A percentile compares a stretch with the other conserved stretches of the same genome.
Conservation (phyloP, 2,113 vertebrate genomes). For the Cryptotis parvus region DNA sequence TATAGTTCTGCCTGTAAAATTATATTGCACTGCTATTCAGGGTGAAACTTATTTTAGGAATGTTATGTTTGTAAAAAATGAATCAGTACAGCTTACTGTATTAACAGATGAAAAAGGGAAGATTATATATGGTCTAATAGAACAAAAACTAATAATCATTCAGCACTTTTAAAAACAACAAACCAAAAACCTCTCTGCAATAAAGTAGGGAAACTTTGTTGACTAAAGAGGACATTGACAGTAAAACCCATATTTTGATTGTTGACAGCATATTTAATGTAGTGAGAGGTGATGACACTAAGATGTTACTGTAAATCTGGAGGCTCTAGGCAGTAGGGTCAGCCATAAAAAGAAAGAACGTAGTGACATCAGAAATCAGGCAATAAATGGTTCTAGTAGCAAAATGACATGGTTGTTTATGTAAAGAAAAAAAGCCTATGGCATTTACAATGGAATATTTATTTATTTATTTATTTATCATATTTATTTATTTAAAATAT, state of each 20-base stretch:
- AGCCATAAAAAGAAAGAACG: background rate
- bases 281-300: background rate
- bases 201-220: background rate
- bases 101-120: background rate
- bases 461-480: too few relatives aligned
- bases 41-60: constrained; percentile 14
- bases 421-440: background rate
- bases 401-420: background rate
- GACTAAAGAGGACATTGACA: background rate
- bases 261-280: background rate
- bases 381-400: background rate
- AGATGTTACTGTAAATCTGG: background rate
- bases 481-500: too few relatives aligned
- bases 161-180: too few relatives aligned
- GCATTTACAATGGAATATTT: background rate
- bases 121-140: background rate
- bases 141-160: too few relatives aligned
- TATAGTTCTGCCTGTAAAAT: background rate
- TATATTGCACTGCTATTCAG: background rate
- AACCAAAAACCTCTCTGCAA: background rate
- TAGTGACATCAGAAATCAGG: background rate
- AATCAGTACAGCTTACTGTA: background rate
- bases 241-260: too few relatives aligned
- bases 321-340: too few relatives aligned
- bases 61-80: background rate